Evolutionary conservation across 2,113 vertebrate genomes (phyloP).

Genomic region (Malurus alboscapulatus): DNA sequence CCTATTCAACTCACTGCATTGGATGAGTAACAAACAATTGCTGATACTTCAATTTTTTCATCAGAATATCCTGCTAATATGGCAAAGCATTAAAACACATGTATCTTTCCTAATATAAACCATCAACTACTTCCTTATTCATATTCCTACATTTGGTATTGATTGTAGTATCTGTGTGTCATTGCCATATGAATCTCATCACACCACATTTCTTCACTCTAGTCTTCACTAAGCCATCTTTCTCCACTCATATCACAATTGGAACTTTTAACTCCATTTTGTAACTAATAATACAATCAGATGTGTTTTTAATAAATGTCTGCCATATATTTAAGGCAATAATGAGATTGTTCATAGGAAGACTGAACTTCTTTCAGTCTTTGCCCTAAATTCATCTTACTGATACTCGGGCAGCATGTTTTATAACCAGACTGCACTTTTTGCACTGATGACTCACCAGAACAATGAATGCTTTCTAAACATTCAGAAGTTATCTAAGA

Average conservation of each 20-base stretch:
- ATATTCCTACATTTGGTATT: not conserved
- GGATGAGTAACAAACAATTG: not conserved
- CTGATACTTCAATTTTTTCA: not conserved
- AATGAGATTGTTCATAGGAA: not conserved
- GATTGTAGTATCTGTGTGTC: not conserved
- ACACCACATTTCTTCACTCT: not conserved
- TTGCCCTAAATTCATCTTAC: not conserved
- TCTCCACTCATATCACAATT: not conserved
- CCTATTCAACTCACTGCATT: not conserved
- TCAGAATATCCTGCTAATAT: not conserved
- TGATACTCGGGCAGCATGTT: not conserved
- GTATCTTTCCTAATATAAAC: not conserved
- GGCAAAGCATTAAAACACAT: not conserved
- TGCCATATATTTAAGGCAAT: not conserved
- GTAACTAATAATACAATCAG: not conserved
- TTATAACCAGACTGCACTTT: not conserved
- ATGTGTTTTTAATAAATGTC: not conserved
- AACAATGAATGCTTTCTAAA: not conserved
- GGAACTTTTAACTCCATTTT: not conserved
- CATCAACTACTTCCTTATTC: not conserved
- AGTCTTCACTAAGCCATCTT: not conserved
- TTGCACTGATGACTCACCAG: not conserved
- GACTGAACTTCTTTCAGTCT: not conserved
- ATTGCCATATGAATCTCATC: not conserved
- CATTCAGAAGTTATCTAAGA: not conserved